Percentiles rank a stretch among this genome's conserved stretches.
These are phyloP conservation scores for Ceratosolen fusciceps DNA, from an alignment of 1,140 invertebrate genomes.

Conservation along the genomic window DNA sequence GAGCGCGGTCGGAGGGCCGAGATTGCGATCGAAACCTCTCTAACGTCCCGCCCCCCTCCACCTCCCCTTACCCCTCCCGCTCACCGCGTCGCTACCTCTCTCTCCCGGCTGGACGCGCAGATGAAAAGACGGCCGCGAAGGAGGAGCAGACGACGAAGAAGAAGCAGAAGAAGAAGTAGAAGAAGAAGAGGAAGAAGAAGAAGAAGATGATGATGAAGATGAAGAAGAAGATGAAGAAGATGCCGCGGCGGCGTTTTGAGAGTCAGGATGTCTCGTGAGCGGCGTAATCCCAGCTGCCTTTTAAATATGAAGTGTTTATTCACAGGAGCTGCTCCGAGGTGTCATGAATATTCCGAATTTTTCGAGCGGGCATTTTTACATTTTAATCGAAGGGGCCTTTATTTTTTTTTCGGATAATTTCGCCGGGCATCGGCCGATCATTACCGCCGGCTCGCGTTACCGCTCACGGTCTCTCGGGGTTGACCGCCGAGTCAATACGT, in stretches of 20 bases:
- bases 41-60: neutral
- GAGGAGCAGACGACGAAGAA: too few species aligned
- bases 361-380: conserved; percentile 23
- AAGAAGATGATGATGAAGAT: too few species aligned
- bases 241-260: neutral
- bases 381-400: conserved; percentile 36
- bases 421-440: neutral
- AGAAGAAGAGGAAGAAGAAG: too few species aligned
- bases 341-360: conserved; percentile 40
- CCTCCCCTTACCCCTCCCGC: too few species aligned
- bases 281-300: conserved; percentile 22
- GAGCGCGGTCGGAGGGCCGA: neutral
- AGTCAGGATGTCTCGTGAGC: neutral
- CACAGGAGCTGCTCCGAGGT: conserved; percentile 32
- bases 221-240: neutral
- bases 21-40: neutral
- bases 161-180: too few species aligned
- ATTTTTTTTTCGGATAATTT: conserved; percentile 39
- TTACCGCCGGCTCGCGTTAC: conserved; percentile 34
- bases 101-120: too few species aligned
- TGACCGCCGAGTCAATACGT: too few species aligned
- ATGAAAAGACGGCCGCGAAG: too few species aligned
- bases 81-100: too few species aligned
- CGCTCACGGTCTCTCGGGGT: neutral
- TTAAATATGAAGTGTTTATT: conserved; percentile 41